phyloP scores from a whole-genome alignment of 2,113 vertebrate species.

The Rhinopomastus cyanomelas region DNA sequence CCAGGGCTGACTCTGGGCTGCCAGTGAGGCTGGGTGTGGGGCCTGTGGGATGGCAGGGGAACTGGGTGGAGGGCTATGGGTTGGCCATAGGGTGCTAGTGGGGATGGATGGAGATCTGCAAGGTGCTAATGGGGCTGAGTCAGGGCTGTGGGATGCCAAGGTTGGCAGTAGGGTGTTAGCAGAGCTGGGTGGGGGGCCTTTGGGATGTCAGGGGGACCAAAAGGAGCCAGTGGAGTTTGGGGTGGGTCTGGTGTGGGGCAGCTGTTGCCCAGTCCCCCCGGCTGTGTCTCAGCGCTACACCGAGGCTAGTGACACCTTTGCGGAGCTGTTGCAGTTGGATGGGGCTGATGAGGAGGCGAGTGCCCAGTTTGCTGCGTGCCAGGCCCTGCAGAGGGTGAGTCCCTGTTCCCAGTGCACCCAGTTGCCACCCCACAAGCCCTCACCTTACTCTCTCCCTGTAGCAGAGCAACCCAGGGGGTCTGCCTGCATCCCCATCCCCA shows the following conservation, averaged over 20 bases:
- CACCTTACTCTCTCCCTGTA: neutral
- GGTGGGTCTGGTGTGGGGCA: neutral
- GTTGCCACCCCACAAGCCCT: fast-evolving
- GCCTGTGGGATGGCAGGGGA: no score
- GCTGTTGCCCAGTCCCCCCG: neutral
- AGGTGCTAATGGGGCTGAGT: no score
- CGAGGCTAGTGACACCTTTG: constrained; percentile 77
- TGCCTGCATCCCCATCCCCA: neutral
- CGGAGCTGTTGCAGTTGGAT: constrained; percentile 72
- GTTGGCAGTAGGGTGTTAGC: neutral
- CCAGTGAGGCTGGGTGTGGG: no score
- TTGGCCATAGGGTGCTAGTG: no score
- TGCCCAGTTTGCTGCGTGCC: constrained; percentile 75
- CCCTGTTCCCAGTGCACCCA: no score
- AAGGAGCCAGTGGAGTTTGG: neutral
- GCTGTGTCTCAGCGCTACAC: constrained; percentile 70
- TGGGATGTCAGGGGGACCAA: no score
- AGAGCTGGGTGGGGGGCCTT: neutral
- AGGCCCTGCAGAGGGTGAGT: neutral
- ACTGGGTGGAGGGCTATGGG: no score
- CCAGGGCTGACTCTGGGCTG: no score
- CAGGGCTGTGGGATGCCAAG: no score
- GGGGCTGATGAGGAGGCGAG: constrained; percentile 62
- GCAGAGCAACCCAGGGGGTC: neutral
- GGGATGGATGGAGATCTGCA: no score